A percentile compares a stretch with the other conserved stretches of the same genome.
These are phyloP conservation scores for Trichechus manatus DNA, from an alignment of 2,113 vertebrate species.

Conservation along the genomic window DNA sequence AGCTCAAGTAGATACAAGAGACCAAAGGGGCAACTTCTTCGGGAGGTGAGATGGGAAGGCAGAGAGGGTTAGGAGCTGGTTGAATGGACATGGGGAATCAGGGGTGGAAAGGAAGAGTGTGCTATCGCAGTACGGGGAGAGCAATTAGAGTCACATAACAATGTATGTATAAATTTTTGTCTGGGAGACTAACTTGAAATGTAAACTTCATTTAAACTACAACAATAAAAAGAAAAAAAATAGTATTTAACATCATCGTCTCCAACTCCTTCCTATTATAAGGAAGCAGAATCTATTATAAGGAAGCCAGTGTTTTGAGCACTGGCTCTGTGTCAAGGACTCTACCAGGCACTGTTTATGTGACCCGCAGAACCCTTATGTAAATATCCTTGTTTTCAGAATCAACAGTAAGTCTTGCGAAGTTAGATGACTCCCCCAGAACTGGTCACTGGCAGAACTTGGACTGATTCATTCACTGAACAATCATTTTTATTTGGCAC, in stretches of 20 bases:
- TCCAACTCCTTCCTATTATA: background rate
- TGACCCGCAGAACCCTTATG: background rate
- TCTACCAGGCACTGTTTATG: background rate
- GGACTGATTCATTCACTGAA: background rate
- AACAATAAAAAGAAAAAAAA: background rate
- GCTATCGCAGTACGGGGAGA: no score
- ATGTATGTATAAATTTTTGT: no score
- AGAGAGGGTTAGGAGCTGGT: no score
- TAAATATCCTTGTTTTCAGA: background rate
- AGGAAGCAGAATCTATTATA: background rate
- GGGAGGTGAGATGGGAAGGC: no score
- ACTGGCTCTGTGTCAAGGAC: background rate
- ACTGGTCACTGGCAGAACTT: background rate
- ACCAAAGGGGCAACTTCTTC: no score
- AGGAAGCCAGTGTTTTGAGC: background rate
- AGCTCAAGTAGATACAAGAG: no score
- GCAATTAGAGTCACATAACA: no score
- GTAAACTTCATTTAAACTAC: no score
- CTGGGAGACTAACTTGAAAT: no score
- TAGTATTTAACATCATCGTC: background rate
- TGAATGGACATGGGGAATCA: no score
- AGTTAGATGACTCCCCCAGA: background rate
- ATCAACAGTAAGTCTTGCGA: background rate
- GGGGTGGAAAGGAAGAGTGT: no score
- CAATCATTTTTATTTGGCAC: background rate